phyloP scores from a whole-genome alignment of 2,888 invertebrate genomes.

The Acanthacorydalis orientalis region DNA sequence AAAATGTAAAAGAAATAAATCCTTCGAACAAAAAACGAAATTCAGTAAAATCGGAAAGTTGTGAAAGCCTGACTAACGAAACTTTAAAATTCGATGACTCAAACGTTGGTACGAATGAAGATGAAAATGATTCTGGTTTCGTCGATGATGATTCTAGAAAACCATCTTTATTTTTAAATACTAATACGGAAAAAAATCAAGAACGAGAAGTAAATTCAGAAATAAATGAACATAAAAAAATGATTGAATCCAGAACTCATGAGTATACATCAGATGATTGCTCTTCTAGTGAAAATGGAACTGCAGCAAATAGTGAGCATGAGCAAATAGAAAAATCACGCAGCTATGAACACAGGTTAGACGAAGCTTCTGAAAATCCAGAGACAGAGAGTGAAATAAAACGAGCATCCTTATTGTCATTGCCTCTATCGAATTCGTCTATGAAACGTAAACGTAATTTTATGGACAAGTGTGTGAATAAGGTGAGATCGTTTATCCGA shows the following conservation, averaged over 20 bases:
- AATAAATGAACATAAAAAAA: no score
- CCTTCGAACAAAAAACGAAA: neutral
- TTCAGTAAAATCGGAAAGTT: neutral
- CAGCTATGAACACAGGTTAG: neutral
- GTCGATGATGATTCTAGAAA: neutral
- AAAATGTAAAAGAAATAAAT: neutral
- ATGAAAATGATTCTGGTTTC: neutral
- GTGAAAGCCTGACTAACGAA: neutral
- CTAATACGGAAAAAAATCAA: no score
- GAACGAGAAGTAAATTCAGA: no score
- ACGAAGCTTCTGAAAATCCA: neutral
- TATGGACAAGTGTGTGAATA: slow-evolving; percentile 71
- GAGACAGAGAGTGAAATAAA: slow-evolving; percentile 17
- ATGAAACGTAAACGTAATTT: slow-evolving; percentile 61
- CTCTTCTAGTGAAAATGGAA: no score
- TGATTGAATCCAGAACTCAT: no score
- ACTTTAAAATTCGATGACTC: slow-evolving; percentile 2
- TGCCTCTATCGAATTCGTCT: slow-evolving; percentile 38
- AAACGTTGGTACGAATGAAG: neutral
- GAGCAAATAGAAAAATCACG: neutral
- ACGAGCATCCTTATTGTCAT: slow-evolving; percentile 34
- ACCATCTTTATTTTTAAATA: neutral
- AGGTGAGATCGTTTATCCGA: slow-evolving; percentile 58
- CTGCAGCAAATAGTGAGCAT: no score
- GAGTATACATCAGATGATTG: no score